Evolutionary conservation across 1,140 invertebrate genomes (phyloP).

Genomic region (Drosophila orosa): DNA sequence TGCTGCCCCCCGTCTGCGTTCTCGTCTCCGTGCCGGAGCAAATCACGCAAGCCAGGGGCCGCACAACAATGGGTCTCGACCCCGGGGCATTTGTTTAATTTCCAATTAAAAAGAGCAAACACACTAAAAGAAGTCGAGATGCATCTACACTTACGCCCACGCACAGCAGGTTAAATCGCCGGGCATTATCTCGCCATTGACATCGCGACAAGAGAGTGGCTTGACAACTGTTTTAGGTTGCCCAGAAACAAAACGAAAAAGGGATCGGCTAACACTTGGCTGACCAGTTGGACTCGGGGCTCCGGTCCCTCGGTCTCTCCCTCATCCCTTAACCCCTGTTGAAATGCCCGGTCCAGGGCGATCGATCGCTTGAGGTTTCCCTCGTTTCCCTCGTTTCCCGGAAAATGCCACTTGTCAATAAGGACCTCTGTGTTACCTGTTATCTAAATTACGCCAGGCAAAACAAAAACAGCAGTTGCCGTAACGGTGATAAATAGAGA

Average conservation of each 20-base stretch:
- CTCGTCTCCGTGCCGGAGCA: slow-evolving; percentile 34
- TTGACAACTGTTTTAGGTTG: slow-evolving; percentile 76
- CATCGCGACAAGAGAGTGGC: slow-evolving; percentile 69
- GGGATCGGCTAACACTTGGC: slow-evolving; percentile 69
- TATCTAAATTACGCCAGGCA: slow-evolving; percentile 83
- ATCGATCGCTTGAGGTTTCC: slow-evolving; percentile 47
- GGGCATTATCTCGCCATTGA: slow-evolving; percentile 78
- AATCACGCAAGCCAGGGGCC: slow-evolving; percentile 75
- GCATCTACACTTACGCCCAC: slow-evolving; percentile 64
- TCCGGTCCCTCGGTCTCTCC: slow-evolving; percentile 22
- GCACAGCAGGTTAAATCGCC: slow-evolving; percentile 74
- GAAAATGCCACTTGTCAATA: slow-evolving; percentile 83
- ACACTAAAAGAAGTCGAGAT: slow-evolving; percentile 46
- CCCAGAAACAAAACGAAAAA: slow-evolving; percentile 21
- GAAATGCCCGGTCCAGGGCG: slow-evolving; percentile 55
- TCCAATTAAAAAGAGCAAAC: slow-evolving; percentile 82
- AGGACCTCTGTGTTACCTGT: slow-evolving; percentile 69
- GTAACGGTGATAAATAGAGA: slow-evolving; percentile 56
- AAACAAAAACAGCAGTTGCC: slow-evolving; percentile 81
- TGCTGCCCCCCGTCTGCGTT: not conserved
- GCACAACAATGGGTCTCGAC: slow-evolving; percentile 47
- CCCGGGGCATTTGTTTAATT: slow-evolving; percentile 75
- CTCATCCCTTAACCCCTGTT: slow-evolving; percentile 25
- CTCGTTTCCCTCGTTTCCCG: slow-evolving; percentile 60
- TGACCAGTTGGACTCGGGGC: slow-evolving; percentile 62